Conservation (phyloP, 2,113 vertebrate species). For the Mionectes macconnelli region DNA sequence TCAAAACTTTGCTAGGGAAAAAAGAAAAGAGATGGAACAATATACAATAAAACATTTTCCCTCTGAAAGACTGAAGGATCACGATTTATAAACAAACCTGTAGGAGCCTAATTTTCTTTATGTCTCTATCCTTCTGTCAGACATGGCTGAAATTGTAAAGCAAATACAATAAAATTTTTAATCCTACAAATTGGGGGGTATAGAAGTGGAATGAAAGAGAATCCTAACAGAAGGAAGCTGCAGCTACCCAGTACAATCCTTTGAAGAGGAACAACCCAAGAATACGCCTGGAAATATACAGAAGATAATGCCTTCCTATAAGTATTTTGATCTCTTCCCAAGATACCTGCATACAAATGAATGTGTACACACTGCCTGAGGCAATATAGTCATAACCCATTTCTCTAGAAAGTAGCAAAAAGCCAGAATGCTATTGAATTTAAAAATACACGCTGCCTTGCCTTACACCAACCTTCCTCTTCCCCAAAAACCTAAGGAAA, state of each 20-base stretch:
- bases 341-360: not conserved
- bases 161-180: not conserved
- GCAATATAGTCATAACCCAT: not conserved
- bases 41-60: not conserved
- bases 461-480: not conserved
- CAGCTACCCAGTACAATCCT: not conserved
- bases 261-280: not conserved
- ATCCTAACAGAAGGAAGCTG: not conserved
- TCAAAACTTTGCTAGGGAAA: constrained; percentile 54
- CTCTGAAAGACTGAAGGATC: not conserved
- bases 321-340: not conserved
- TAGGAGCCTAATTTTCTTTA: not conserved
- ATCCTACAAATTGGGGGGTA: not conserved
- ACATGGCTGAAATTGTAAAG: not conserved
- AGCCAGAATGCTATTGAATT: not conserved
- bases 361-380: not conserved
- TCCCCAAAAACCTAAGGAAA: not conserved
- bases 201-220: not conserved
- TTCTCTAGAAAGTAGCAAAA: not conserved
- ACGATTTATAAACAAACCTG: not conserved
- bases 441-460: not conserved
- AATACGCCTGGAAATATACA: not conserved
- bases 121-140: not conserved
- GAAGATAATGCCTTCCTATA: not conserved
- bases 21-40: not conserved